Conservation (phyloP, 2,113 vertebrate species). For the Mystacornis crossleyi region DNA sequence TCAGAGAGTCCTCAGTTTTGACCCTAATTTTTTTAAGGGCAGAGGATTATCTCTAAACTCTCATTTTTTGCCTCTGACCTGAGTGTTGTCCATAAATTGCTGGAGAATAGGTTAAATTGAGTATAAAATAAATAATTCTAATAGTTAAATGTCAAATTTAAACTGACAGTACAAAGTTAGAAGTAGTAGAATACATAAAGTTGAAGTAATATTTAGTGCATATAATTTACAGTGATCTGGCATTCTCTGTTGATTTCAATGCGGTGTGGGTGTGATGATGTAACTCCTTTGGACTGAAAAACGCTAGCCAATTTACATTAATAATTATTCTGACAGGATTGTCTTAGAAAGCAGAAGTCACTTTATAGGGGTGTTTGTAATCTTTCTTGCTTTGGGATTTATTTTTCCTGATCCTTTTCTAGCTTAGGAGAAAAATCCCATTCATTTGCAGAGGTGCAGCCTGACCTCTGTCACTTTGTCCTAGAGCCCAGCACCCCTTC, state of each 20-base stretch:
- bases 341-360: background rate
- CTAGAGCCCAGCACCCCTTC: background rate
- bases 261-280: background rate
- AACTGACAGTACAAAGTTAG: background rate
- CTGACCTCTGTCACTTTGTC: background rate
- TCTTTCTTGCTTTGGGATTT: background rate
- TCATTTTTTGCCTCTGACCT: background rate
- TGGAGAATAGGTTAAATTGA: background rate
- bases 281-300: background rate
- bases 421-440: background rate
- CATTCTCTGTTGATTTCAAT: background rate
- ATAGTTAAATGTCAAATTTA: background rate
- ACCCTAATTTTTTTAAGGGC: background rate
- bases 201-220: background rate
- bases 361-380: background rate
- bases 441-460: background rate
- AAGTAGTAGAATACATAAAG: background rate
- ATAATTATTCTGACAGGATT: background rate
- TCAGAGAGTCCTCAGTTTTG: background rate
- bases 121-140: background rate
- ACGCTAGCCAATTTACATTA: background rate
- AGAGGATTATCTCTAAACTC: background rate
- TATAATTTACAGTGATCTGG: background rate
- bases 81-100: background rate
- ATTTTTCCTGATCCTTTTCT: background rate